These are phyloP conservation scores for Drosophila mayri DNA, from an alignment of 1,140 invertebrate genomes.

Conservation along the genomic window DNA sequence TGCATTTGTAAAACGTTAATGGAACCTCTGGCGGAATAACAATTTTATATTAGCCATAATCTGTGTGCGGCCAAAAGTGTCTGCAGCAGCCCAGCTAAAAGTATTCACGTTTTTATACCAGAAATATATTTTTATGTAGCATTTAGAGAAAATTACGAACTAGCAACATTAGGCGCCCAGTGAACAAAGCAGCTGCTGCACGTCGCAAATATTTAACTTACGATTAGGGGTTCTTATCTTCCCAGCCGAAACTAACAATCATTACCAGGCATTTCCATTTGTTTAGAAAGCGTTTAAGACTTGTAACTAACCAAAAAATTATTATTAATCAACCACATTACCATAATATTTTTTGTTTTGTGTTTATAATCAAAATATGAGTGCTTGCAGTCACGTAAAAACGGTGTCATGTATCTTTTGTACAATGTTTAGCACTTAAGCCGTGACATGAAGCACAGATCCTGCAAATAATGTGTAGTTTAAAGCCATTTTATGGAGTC, in stretches of 20 bases:
- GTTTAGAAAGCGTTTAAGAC: conserved; percentile 74
- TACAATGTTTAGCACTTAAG: conserved; percentile 49
- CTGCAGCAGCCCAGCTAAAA: conserved; percentile 50
- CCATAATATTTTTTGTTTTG: conserved; percentile 49
- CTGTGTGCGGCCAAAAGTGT: conserved; percentile 59
- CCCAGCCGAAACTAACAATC: conserved; percentile 60
- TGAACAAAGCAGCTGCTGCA: conserved; percentile 67
- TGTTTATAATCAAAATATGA: conserved; percentile 35
- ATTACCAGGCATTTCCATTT: conserved; percentile 69
- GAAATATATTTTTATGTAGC: conserved; percentile 61
- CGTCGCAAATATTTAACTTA: conserved; percentile 47
- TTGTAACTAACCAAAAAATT: conserved; percentile 84
- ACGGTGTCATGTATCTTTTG: conserved; percentile 44
- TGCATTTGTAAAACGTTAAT: conserved; percentile 85
- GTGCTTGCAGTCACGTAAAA: conserved; percentile 27
- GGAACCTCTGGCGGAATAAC: conserved; percentile 54
- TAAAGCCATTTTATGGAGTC: conserved; percentile 31
- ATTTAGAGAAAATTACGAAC: conserved; percentile 70
- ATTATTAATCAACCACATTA: conserved; percentile 73
- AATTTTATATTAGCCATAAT: conserved; percentile 66
- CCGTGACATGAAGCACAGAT: conserved; percentile 43
- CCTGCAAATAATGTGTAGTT: conserved; percentile 34
- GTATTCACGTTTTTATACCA: conserved; percentile 67
- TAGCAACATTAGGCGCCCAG: conserved; percentile 65
- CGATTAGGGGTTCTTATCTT: conserved; percentile 32